phyloP scores from a whole-genome alignment of 2,797 vertebrate genomes.

The Meriones psammophilus region DNA sequence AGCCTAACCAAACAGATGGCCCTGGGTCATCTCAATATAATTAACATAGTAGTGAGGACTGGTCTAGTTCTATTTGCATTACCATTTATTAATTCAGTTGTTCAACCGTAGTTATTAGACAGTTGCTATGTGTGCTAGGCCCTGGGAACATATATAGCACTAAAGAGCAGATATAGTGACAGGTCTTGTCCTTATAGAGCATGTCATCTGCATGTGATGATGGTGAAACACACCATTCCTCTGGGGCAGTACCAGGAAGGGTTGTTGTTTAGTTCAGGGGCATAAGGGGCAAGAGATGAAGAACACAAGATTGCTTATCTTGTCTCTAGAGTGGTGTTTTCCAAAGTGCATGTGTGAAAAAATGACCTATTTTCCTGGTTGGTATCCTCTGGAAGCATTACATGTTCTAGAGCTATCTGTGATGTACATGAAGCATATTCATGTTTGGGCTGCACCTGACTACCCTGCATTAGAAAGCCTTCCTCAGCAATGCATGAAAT shows the following conservation, averaged over 20 bases:
- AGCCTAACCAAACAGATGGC: neutral
- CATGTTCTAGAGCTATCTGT: neutral
- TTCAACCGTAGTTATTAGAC: conserved; percentile 24
- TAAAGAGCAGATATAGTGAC: neutral
- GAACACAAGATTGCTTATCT: neutral
- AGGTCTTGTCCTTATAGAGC: neutral
- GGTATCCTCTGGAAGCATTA: neutral
- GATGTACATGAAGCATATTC: neutral
- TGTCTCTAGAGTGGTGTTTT: neutral
- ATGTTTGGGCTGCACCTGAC: neutral
- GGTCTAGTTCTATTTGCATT: conserved; percentile 40
- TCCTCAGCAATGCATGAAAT: neutral
- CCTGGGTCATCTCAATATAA: neutral
- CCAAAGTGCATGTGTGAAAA: neutral
- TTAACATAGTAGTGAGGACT: neutral
- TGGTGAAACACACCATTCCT: neutral
- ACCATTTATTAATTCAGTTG: conserved; percentile 45
- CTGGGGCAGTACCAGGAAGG: neutral
- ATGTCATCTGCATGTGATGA: neutral
- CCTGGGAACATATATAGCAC: neutral
- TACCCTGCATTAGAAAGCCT: neutral
- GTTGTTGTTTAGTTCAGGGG: neutral
- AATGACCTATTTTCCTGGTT: neutral
- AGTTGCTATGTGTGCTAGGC: neutral
- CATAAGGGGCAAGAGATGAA: neutral